These are phyloP conservation scores for Schizothorax lantsangensis DNA, from an alignment of 2,797 vertebrate genomes.

Conservation along the genomic window DNA sequence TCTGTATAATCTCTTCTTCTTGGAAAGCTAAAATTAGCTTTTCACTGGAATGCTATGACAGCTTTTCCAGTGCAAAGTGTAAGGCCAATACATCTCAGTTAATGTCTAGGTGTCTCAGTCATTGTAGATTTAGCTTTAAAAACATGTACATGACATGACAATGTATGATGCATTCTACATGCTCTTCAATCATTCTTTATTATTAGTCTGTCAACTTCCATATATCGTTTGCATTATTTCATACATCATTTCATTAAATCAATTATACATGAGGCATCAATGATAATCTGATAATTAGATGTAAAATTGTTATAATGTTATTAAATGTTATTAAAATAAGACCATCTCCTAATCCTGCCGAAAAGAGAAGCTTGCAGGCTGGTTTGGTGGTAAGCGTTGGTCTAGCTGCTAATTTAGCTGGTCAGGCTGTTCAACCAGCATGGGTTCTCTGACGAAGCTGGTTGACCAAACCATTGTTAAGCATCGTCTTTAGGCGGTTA, in stretches of 20 bases:
- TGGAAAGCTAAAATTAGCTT: conserved; percentile 71
- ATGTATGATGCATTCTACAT: neutral
- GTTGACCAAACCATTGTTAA: conserved; percentile 10
- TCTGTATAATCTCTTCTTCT: conserved; percentile 72
- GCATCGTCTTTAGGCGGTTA: neutral
- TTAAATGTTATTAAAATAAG: too few species aligned
- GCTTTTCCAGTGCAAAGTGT: conserved; percentile 72
- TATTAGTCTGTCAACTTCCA: neutral
- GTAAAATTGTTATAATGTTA: too few species aligned
- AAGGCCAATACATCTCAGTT: conserved; percentile 56
- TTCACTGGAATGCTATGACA: conserved; percentile 57
- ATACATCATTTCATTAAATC: neutral
- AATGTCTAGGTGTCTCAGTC: conserved; percentile 62
- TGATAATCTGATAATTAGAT: neutral
- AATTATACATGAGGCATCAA: neutral
- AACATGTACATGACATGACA: neutral
- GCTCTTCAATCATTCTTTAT: neutral
- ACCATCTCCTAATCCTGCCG: neutral
- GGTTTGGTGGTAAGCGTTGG: neutral
- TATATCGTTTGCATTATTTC: neutral
- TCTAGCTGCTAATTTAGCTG: neutral
- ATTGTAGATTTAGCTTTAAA: neutral
- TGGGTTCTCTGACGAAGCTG: neutral
- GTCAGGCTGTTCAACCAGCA: neutral
- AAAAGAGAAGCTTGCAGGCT: neutral